Base-by-base conservation (phyloP, 1,140 invertebrate genomes). In the Drosophila fuyamai region DNA sequence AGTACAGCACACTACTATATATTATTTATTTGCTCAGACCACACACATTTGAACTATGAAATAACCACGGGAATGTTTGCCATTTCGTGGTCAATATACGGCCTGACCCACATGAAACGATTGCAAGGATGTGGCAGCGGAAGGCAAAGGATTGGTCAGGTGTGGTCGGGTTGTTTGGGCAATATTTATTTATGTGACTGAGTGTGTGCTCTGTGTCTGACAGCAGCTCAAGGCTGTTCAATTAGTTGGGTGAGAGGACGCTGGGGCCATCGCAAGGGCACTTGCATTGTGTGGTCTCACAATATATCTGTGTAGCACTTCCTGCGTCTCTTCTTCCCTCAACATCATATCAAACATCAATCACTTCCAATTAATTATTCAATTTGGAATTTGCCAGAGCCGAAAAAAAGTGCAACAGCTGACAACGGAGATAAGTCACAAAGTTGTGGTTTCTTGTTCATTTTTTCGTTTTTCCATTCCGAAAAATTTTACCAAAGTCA, bases 71-170 rank as follows among this genome's bases (percentile, higher is more conserved):
- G 62, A 66, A 84, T 84, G 80, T 74, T 77, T 77, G 76, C 80
- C 80, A 71, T 78, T 80, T 84, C 61, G 83, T 88, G 84, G 83
- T 88, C 76, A 83, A 88, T 86, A 79, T 77, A 79, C 63, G 50
- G 48, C 46, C 46, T 88, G 84, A 83, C 83, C 83, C 83, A 83
- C 83, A 83, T 83, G 76, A n/a, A 59, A 60, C 58, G 27, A 68
- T 51, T 32, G 46, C 55, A 66, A 70, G 68, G 63, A 72, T 43
- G 70, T 60, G 48, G 66, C 58, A 36, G 35, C 46, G 56, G 47
- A 43, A 53, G 56, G 57, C 27, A 23, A 59, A 44, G 47, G 55
- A 62, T 57, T 61, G 57, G 55, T 66, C 74, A 71, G 76, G 59
- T 60, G 61, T 67, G 75, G 63, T 51, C 66, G 59, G 53, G 46